Base-by-base conservation (phyloP, 2,888 invertebrate species). In the Drymonia ruficornis region DNA sequence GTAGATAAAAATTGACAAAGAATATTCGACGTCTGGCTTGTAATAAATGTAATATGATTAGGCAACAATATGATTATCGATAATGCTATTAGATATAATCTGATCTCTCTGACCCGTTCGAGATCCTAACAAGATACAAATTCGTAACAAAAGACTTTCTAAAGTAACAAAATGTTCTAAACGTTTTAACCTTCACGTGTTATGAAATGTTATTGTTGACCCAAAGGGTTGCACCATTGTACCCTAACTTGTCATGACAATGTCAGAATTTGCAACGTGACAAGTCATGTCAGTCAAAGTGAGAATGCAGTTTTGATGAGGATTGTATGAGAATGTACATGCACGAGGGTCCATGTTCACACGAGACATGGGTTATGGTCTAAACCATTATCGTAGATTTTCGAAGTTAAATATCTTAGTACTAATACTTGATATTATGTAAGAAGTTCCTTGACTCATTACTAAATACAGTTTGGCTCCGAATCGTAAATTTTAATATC, bases 261-360 rank as follows among this genome's bases (percentile, higher is more conserved):
- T 80, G 68, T 70, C 56, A 69, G 62, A 78, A 78, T 78, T 84
- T 81, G 83, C 80, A 80, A 75, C 67, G 64, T 72, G 71, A 73
- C 79, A 74, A 70, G 83, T 79, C 81, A 74, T 63, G 80, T 74
- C 84, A 81, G 63, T 34, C 34, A 73, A 73, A 70, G 72, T 56
- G 67, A 70, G 80, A 84, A 83, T 83, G 81, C 79, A 80, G 62
- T 78, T 83, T 73, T 83, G 83, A 86, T 84, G 78, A 78, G 67
- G 64, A 47, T 47, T 47, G 47, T 34, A 47, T 47, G n/a, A 34
- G 47, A 31, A 31, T 34, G 16, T 47, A 18, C 11, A 52, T 51
- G 56, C 61, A 65, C 62, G 69, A 57, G 59, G 64, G 63, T 58
- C 63, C 63, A 67, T 49, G 54, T 72, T 76, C 76, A 76, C 74